phyloP scores from a whole-genome alignment of 2,888 invertebrate genomes.

The Craniophora ligustri region DNA sequence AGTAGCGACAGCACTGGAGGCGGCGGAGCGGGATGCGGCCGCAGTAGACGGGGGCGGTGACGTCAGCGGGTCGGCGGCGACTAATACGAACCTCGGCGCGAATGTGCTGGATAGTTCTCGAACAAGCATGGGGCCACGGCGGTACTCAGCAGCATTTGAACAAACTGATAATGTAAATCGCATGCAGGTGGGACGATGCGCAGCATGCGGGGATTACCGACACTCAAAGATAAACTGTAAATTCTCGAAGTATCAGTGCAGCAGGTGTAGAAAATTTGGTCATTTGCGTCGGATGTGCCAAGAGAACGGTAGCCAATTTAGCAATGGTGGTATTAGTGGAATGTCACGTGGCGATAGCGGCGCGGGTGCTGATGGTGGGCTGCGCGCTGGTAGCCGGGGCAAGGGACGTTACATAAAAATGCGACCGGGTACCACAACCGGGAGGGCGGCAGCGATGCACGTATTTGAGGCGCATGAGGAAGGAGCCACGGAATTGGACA shows the following conservation, averaged over 20 bases:
- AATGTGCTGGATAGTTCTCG: background rate
- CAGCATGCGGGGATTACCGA: background rate
- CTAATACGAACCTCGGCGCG: background rate
- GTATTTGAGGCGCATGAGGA: background rate
- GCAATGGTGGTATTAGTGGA: too few relatives aligned
- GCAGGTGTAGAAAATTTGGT: too few relatives aligned
- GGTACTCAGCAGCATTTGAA: background rate
- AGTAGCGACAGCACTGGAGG: slow-evolving; percentile 2
- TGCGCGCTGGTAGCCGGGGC: too few relatives aligned
- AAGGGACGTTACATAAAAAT: too few relatives aligned
- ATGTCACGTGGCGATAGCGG: too few relatives aligned
- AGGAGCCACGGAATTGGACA: background rate
- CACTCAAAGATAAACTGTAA: too few relatives aligned
- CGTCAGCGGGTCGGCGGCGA: background rate
- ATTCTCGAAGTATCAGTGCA: too few relatives aligned
- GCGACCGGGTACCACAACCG: background rate
- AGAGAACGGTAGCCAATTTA: too few relatives aligned
- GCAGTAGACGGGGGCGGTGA: slow-evolving; percentile 1
- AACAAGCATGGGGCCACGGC: background rate
- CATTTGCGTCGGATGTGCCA: too few relatives aligned
- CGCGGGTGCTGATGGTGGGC: too few relatives aligned
- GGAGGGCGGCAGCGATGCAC: background rate
- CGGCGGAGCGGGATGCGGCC: slow-evolving; percentile 12
- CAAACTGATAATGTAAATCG: slow-evolving; percentile 1
- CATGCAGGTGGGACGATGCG: slow-evolving; percentile 2